Percentiles rank a stretch among this genome's conserved stretches.
These are phyloP conservation scores for Hylyphantes graminicola DNA, from an alignment of 1,140 invertebrate genomes.

Conservation along the genomic window DNA sequence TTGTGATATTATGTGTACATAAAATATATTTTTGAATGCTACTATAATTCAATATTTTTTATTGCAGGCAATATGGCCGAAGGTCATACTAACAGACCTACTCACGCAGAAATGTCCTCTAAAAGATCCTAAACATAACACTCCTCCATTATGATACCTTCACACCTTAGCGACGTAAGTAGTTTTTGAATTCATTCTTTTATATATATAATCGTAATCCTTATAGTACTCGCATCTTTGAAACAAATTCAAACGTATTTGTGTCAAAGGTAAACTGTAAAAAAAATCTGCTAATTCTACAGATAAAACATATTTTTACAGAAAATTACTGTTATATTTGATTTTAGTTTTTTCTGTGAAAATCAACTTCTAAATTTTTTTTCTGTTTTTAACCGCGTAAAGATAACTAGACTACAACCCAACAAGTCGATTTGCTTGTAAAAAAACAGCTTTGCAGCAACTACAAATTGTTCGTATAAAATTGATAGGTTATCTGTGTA, in stretches of 20 bases:
- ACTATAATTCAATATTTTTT: background rate
- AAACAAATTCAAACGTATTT: background rate
- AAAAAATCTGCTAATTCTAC: background rate
- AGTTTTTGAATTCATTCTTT: background rate
- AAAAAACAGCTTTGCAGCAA: too few species aligned
- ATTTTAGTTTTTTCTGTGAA: too few species aligned
- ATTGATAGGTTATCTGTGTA: too few species aligned
- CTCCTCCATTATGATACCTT: slow-evolving; percentile 55
- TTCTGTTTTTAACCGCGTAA: too few species aligned
- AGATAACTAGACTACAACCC: too few species aligned
- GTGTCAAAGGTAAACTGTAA: background rate
- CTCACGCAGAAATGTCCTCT: slow-evolving; percentile 31
- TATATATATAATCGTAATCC: background rate
- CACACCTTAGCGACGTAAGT: slow-evolving; percentile 50
- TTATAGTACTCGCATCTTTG: background rate
- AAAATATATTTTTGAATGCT: background rate
- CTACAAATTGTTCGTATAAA: too few species aligned
- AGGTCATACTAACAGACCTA: slow-evolving; percentile 37
- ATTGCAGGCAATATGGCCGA: slow-evolving; percentile 30
- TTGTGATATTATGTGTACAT: background rate
- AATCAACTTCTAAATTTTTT: too few species aligned
- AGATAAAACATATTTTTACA: background rate
- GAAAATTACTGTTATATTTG: too few species aligned
- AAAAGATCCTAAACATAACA: slow-evolving; percentile 45
- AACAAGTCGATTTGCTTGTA: too few species aligned